phyloP scores from a whole-genome alignment of 2,888 invertebrate genomes.

The Nephrocerus scutellatus region DNA sequence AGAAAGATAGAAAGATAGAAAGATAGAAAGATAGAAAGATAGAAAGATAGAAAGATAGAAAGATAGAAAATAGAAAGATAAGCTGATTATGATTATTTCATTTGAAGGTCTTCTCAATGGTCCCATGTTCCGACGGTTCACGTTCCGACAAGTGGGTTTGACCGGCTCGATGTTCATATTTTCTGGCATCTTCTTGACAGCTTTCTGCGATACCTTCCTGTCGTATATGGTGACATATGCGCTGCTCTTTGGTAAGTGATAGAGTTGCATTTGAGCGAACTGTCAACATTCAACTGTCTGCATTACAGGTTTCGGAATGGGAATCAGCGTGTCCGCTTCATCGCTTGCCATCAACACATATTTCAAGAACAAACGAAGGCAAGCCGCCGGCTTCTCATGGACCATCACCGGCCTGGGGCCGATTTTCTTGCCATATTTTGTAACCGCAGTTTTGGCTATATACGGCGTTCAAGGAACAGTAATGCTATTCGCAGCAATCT shows the following conservation, averaged over 20 bases:
- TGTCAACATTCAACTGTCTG: no score
- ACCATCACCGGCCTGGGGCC: conserved; percentile 67
- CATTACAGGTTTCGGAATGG: conserved; percentile 51
- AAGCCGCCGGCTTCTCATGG: conserved; percentile 67
- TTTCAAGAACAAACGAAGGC: conserved; percentile 61
- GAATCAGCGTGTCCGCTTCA: conserved; percentile 62
- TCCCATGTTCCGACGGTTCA: conserved; percentile 61
- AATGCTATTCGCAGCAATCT: conserved; percentile 60
- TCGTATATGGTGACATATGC: conserved; percentile 61
- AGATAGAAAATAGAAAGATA: no score
- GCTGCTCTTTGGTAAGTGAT: conserved; percentile 58
- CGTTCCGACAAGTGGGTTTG: conserved; percentile 62
- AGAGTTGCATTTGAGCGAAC: not conserved
- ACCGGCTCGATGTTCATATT: conserved; percentile 56
- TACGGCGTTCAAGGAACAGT: conserved; percentile 64
- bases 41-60: no score
- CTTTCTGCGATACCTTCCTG: conserved; percentile 57
- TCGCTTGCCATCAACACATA: conserved; percentile 67
- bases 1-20: no score
- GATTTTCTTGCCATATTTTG: conserved; percentile 64
- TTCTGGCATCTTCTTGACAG: conserved; percentile 54
- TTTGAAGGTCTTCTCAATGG: conserved; percentile 55
- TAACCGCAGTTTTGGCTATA: conserved; percentile 54
- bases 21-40: no score
- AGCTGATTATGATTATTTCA: not conserved